Evolutionary conservation across 2,888 invertebrate genomes (phyloP), one percentile per base, ranked within the genome.

Genomic region (Pegoplata infirma): DNA sequence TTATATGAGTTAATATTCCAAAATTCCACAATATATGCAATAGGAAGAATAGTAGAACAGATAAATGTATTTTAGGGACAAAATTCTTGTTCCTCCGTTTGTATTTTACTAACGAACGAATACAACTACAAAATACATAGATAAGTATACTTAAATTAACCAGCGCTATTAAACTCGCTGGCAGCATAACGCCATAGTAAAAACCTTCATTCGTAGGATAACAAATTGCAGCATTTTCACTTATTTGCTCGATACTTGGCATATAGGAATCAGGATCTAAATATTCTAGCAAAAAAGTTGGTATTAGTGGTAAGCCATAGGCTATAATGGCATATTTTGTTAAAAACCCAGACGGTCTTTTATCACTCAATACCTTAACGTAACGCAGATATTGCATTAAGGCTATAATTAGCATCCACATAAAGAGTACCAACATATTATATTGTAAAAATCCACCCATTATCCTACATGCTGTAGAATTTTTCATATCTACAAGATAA

Each of bases 371-470:
- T n/a, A 47, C n/a, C 5, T 8, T 16, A 14, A 12, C 47, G 32
- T 46, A 47, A 2, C 61, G 32, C 12, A 47, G 10, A 32, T 61
- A 94, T 86, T 94, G 94, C 71, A 93, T 88, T 56, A 92, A 88
- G 2, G 93, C 93, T 69, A 93, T 92, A 69, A 94, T 92, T 12
- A 94, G 87, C 94, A 94, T 94, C 94, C 94, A 94, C 84, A 91
- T 91, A 83, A 94, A 94, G 79, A 93, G 91, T 1, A 93, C 91
- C 47, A 94, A 88, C 36, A 94, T 91, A 21, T 93, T 92, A 86
- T 93, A 94, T 83, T 94, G 94, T 19, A 94, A 87, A 12, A 91
- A 82, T 6, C 92, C 91, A 4, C 94, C 93, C 8, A 93, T 28
- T 5, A 47, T 83, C 32, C 92, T 89, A 82, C 94, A 94, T 5